Base-by-base conservation (phyloP, 35 echinoderm and acorn worm species). In the Ptychodera flava region DNA sequence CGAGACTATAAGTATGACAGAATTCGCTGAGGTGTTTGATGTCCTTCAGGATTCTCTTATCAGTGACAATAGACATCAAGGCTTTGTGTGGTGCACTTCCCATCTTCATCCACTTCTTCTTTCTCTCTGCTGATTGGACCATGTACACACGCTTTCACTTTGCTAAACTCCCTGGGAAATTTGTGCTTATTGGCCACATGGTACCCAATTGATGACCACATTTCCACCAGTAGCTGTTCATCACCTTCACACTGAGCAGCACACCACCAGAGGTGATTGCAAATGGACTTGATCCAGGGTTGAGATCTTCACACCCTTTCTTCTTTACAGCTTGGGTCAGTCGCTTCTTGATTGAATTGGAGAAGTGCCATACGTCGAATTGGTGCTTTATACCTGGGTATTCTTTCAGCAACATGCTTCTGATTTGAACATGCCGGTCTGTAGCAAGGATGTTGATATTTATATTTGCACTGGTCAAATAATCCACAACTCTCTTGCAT, bases 251-350 rank as follows among this genome's bases (percentile, higher is more conserved):
- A 93, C 28, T 78, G 76, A 6, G 76, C 75, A 34, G 82, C 53
- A 30, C 88, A 36, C 88, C 89, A 88, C 92, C 92, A 94, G 0
- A 94, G 30, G 84, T 93, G 92, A 36, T 88, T 87, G 1, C 14
- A 31, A 1, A 93, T 36, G 33, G 83, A 78, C 35, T 33, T 78
- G 1, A 89, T 89, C 92, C 91, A 87, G 15, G 45, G 16, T 34
- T 78, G 15, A 89, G n/a, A 16, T 36, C 85, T 78, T 93, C 82
- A 87, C 84, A 84, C 16, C 89, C 92, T 34, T 86, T 89, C 16
- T 78, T 78, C 35, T 89, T 86, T 2, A 83, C 88, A n/a, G 89
- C 87, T 0, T 34, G 77, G 10, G n/a, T 79, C 0, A 93, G 88
- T 64, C 87, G 89, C 64, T 93, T 89, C 0, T 81, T 80, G 0